Conservation (phyloP, 2,113 vertebrate genomes). For the Plecotus auritus region DNA sequence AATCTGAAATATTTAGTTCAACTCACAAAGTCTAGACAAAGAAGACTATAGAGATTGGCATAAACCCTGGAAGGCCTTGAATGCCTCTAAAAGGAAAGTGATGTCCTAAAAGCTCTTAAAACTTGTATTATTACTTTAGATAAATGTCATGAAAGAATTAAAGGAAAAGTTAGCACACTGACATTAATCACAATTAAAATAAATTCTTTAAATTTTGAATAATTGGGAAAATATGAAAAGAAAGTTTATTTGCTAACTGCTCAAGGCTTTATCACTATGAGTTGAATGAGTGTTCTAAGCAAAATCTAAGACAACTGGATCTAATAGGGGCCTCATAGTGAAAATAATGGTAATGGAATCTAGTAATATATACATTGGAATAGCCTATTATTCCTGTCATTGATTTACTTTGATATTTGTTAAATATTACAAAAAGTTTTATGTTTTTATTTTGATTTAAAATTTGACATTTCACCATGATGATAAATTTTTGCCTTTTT, state of each 20-base stretch:
- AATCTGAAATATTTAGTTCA: background rate
- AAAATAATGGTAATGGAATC: background rate
- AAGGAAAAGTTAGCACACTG: background rate
- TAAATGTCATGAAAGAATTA: background rate
- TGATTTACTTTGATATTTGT: background rate
- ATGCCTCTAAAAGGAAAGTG: background rate
- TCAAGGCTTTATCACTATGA: background rate
- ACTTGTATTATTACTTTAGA: background rate
- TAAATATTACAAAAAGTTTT: background rate
- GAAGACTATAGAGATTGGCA: background rate
- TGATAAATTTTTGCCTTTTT: background rate
- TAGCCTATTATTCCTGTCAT: accelerated
- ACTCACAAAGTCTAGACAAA: background rate
- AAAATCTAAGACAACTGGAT: too few relatives aligned
- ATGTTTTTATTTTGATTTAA: background rate
- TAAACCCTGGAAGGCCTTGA: background rate
- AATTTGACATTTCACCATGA: background rate
- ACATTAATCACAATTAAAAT: background rate
- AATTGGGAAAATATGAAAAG: background rate
- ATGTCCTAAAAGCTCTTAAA: background rate
- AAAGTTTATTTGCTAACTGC: background rate
- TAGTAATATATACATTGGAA: accelerated
- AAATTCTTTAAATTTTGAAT: background rate
- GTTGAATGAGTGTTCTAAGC: background rate
- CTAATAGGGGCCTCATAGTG: background rate